Base-by-base conservation (phyloP, 2,797 vertebrate genomes). In the Cynopterus sphinx region DNA sequence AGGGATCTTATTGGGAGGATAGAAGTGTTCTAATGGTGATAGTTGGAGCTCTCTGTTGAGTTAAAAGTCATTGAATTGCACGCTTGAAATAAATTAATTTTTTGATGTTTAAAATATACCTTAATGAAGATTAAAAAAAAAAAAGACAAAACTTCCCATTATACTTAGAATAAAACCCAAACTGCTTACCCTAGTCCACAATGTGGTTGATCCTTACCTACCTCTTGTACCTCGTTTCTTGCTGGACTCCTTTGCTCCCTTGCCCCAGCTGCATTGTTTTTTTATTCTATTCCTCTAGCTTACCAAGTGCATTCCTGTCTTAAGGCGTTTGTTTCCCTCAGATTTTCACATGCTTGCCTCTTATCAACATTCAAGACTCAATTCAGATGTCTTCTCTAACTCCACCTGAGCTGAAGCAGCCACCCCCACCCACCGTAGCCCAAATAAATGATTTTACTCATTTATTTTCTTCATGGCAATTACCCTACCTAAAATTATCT, bases 31-130 rank as follows among this genome's bases (percentile, higher is more conserved):
- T 90, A 61, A 87, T 53, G n/a, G 46, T 88, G 49, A 90, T 77
- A 39, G n/a, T 59, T 68, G 17, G 36, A 39, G 0, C 57, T 55
- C 10, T 96, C 28, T 78, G 28, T 57, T 36, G 43, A 77, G 9
- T 75, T 82, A 86, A 90, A 95, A 71, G 57, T 61, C 21, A 36
- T n/a, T 71, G 87, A 94, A 53, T 86, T 70, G 15, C 9, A 46
- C 13, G 43, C 74, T 88, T 78, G 51, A 93, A 65, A 86, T 51
- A 19, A 36, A 22, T 95, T 31, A 46, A 31, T 73, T 90, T 81
- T 95, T 17, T 15, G n/a, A 63, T 63, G 41, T 68, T 4, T 57
- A 53, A 82, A 81, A 51, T 77, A 31, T 24, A 61, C 22, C 13
- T 75, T n/a, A 68, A 73, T 83, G 70, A 85, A 77, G 33, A 41